phyloP scores from a whole-genome alignment of 2,888 invertebrate species.

The Cenopis cana region DNA sequence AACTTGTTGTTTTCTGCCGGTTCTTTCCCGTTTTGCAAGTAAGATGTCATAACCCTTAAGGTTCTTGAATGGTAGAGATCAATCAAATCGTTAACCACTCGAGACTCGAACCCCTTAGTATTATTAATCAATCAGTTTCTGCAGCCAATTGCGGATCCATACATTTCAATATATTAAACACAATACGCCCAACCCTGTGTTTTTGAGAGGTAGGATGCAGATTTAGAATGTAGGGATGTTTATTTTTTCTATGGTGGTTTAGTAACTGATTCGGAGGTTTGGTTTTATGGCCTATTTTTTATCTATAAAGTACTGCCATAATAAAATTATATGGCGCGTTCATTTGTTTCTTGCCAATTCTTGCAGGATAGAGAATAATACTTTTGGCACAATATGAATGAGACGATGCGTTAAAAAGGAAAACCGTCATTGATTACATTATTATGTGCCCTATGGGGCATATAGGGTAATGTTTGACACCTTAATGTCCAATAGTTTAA shows the following conservation, averaged over 20 bases:
- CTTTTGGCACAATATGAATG: too few species aligned
- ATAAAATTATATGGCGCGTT: too few species aligned
- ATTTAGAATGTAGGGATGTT: not conserved
- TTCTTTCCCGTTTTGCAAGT: constrained; percentile 1
- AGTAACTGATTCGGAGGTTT: not conserved
- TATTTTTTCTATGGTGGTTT: not conserved
- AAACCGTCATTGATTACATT: too few species aligned
- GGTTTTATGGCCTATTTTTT: too few species aligned
- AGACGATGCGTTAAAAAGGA: too few species aligned
- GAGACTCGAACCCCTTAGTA: constrained; percentile 11
- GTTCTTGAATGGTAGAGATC: constrained; percentile 23
- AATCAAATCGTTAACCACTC: constrained; percentile 34
- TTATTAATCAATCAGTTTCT: constrained; percentile 30
- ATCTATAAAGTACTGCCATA: too few species aligned
- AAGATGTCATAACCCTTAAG: constrained; percentile 14
- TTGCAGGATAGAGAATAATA: too few species aligned
- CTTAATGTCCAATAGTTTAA: too few species aligned
- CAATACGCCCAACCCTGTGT: constrained; percentile 14
- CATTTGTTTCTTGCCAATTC: too few species aligned
- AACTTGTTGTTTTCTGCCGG: not conserved
- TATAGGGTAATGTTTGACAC: too few species aligned
- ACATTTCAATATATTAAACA: constrained; percentile 32
- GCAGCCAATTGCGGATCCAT: constrained; percentile 26
- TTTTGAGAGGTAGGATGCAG: constrained; percentile 4
- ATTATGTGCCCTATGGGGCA: too few species aligned